Conservation (phyloP, 2,113 vertebrate genomes). For the Rhynchopsitta pachyrhyncha region DNA sequence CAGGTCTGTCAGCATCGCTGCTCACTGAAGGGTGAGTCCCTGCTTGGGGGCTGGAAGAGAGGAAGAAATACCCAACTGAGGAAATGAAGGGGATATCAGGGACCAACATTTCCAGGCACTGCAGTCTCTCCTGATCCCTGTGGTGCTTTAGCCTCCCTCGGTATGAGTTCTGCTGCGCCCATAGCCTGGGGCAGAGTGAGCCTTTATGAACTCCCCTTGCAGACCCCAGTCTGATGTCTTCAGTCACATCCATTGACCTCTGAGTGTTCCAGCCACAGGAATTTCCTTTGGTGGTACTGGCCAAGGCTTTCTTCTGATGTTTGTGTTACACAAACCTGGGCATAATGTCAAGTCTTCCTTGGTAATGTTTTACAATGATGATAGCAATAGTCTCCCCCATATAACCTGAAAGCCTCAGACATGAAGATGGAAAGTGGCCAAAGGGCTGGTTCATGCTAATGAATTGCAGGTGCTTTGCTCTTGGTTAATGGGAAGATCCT, state of each 20-base stretch:
- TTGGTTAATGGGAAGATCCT: background rate
- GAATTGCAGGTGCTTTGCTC: background rate
- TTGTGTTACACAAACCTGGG: background rate
- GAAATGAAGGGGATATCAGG: background rate
- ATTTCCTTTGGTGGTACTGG: background rate
- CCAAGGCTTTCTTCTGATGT: background rate
- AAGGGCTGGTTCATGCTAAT: background rate
- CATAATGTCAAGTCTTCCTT: background rate
- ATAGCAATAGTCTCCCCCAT: background rate
- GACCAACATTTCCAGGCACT: background rate
- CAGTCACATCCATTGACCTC: background rate
- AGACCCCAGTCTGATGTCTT: background rate
- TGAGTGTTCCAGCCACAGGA: background rate
- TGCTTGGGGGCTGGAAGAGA: background rate
- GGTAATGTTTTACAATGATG: background rate
- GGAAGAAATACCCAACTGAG: background rate
- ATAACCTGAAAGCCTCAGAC: background rate
- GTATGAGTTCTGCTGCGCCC: background rate
- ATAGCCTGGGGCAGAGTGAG: background rate
- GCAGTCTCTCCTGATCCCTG: background rate
- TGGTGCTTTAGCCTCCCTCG: background rate
- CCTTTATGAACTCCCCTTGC: background rate
- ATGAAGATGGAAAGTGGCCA: background rate
- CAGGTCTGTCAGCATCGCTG: background rate
- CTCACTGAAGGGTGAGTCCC: background rate